phyloP scores from a whole-genome alignment of 2,797 vertebrate genomes.

The Arrhamphus sclerolepis region DNA sequence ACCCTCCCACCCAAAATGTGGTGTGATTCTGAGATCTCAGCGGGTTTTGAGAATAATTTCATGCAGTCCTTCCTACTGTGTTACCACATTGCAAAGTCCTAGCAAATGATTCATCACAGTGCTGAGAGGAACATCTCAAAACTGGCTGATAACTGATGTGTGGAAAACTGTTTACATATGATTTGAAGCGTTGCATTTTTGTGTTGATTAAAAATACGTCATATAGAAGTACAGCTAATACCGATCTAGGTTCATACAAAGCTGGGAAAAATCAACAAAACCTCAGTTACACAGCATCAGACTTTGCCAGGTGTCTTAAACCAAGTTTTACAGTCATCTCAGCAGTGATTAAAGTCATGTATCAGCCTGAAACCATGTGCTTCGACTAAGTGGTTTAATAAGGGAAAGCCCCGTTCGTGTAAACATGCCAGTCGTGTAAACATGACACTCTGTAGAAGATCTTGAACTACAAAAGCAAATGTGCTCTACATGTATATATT shows the following conservation, averaged over 20 bases:
- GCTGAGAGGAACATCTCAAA: not conserved
- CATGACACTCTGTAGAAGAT: not conserved
- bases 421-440: too few species aligned
- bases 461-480: slow-evolving; percentile 1
- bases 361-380: slow-evolving; percentile 6
- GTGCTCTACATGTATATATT: not conserved
- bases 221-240: not conserved
- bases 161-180: not conserved
- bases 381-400: slow-evolving; percentile 35
- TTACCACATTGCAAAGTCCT: slow-evolving; percentile 13
- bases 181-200: not conserved
- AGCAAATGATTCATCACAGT: slow-evolving; percentile 8
- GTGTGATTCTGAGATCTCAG: slow-evolving; percentile 28
- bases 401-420: slow-evolving; percentile 2
- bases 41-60: slow-evolving; percentile 8
- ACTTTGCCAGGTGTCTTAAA: slow-evolving; percentile 9
- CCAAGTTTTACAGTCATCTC: slow-evolving; percentile 13
- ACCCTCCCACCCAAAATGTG: slow-evolving; percentile 33
- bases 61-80: slow-evolving; percentile 1
- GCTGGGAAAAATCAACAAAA: not conserved
- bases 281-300: not conserved
- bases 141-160: not conserved
- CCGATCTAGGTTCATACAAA: not conserved
- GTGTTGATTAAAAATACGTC: not conserved
- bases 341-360: slow-evolving; percentile 9